Base-by-base conservation (phyloP, 1,140 invertebrate species). In the Carcinoscorpius rotundicauda region DNA sequence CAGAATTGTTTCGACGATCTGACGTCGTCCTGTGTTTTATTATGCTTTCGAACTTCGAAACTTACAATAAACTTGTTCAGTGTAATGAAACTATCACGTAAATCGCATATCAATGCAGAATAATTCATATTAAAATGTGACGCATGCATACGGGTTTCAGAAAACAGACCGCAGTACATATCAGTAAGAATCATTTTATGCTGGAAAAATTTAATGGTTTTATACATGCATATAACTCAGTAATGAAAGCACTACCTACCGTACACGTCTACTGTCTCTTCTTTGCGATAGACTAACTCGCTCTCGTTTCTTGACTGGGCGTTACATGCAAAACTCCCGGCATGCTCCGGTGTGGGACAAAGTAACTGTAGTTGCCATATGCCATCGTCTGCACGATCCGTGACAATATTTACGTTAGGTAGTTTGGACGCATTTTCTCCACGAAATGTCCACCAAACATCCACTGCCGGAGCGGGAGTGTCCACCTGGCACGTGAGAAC, bases 371-470 rank as follows among this genome's bases (percentile, higher is more conserved):
- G 52, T 51, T 65, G 61, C 70, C 70, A 71, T 62, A 61, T 60
- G 11, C 65, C 70, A 29, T 64, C 58, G 52, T 62, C 65, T 5
- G 67, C 58, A 53, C 61, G 29, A 62, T 67, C 63, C 5, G 65
- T 49, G 8, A 64, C 52, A 6, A 70, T 60, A 49, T 67, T 64
- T 5, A 68, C 69, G 50, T 66, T 63, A 6, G 70, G 71, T 4
- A 72, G 61, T 56, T 72, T 72, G 6, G 66, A 66, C 9, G 71
- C 71, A 62, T 72, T 72, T 59, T 72, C 71, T 52, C 71, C 71
- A 6, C 66, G 65, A 65, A 72, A 72, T 55, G 71, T 71, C 71
- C 71, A 72, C 63, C 65, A 71, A 6, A 72, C 71, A 8, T 70
- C 66, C 5, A 70, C 68, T 53, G 56, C 60, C 3, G 63, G 52